A percentile compares a stretch with the other conserved stretches of the same genome.
Evolutionary conservation across 2,888 invertebrate genomes (phyloP).

Genomic region (Erebia aethiops): DNA sequence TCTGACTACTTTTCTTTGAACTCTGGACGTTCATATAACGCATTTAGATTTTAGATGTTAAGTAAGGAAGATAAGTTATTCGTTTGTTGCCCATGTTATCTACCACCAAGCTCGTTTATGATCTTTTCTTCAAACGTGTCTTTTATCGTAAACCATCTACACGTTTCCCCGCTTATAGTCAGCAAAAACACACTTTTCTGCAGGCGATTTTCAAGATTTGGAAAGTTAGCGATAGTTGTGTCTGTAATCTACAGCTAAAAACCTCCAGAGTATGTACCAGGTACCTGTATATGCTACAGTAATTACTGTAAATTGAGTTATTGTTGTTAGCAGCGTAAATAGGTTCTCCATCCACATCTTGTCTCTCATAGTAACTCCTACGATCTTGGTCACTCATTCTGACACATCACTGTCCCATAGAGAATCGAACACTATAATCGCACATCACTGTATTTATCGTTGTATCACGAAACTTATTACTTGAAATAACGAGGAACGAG

Average conservation of each 20-base stretch:
- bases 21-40: neutral
- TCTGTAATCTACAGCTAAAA: neutral
- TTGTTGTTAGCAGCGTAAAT: constrained; percentile 72
- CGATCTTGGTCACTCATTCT: constrained; percentile 74
- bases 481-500: constrained; percentile 43
- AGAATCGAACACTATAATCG: constrained; percentile 33
- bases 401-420: constrained; percentile 45
- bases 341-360: constrained; percentile 60
- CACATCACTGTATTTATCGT: constrained; percentile 49
- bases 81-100: too few relatives aligned
- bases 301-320: constrained; percentile 81
- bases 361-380: constrained; percentile 64
- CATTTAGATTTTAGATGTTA: neutral
- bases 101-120: too few relatives aligned
- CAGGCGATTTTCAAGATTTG: neutral
- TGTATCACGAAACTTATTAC: constrained; percentile 36
- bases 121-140: constrained; percentile 27
- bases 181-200: neutral
- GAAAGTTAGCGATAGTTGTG: neutral
- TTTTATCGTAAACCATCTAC: neutral
- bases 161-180: neutral
- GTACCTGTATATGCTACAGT: constrained; percentile 82
- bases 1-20: neutral
- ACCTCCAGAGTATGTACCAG: constrained; percentile 56
- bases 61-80: neutral